Evolutionary conservation across 2,113 vertebrate genomes (phyloP).

Genomic region (Prochilodus magdalenae): DNA sequence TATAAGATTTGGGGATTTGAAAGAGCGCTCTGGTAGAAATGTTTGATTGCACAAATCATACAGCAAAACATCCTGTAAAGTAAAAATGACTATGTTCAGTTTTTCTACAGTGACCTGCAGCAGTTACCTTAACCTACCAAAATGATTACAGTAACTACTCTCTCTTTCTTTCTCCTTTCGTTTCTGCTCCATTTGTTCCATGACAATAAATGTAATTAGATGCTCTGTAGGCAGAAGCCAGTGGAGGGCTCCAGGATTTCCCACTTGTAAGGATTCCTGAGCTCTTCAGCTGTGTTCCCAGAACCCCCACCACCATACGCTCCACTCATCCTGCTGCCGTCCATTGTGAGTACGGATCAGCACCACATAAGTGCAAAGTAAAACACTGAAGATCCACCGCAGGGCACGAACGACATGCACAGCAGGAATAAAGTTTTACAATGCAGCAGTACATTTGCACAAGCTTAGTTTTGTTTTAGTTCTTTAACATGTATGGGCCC

Average conservation of each 20-base stretch:
- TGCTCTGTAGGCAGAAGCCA: conserved; percentile 41
- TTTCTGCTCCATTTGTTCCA: conserved; percentile 36
- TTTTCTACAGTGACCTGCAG: too few species aligned
- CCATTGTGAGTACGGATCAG: conserved; percentile 44
- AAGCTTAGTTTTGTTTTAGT: neutral
- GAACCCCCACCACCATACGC: neutral
- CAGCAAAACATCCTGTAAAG: too few species aligned
- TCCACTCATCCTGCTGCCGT: conserved; percentile 22
- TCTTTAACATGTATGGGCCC: neutral
- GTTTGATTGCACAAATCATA: too few species aligned
- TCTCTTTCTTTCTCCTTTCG: neutral
- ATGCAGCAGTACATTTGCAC: neutral
- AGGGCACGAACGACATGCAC: conserved; percentile 15
- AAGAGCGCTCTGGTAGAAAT: too few species aligned
- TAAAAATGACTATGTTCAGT: too few species aligned
- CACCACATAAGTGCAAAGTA: conserved; percentile 24
- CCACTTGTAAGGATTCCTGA: conserved; percentile 44
- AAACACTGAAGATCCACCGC: conserved; percentile 16
- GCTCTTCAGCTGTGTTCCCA: conserved; percentile 38
- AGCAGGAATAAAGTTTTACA: neutral
- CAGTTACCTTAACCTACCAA: neutral
- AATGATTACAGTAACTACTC: neutral
- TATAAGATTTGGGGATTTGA: too few species aligned
- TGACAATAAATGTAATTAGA: conserved; percentile 63
- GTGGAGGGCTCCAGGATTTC: conserved; percentile 24